Evolutionary conservation across 2,888 invertebrate species (phyloP), one percentile per base, ranked within the genome.

Genomic region (Dione juno): DNA sequence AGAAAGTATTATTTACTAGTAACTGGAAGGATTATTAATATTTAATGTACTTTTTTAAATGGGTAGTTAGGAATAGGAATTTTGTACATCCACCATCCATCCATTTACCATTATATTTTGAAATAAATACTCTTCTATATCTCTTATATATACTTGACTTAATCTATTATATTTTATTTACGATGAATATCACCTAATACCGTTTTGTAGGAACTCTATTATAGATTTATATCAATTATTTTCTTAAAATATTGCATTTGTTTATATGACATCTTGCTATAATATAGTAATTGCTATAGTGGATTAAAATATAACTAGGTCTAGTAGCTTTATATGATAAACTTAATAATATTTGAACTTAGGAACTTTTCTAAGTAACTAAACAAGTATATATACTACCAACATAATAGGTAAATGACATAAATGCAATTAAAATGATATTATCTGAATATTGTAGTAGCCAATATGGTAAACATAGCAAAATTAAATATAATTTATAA

Each of bases 281-380:
- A 19, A 41, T 14, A 58, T 21, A 57, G 16, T 11, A 58, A 3
- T 16, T 19, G 8, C 1, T 37, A 37, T 57, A 57, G 3, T 50
- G 19, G 11, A 9, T n/a, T 40, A 16, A 57, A 37, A 57, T 19
- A 16, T 37, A 50, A 37, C n/a, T 61, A 61, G 8, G 9, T 35
- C 43, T 53, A 63, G 37, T 53, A 43, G 28, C 35, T 54, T 58
- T 53, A 68, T 45, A 50, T n/a, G 50, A 68, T 64, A 59, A 48
- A 61, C 37, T 59, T 66, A 64, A 45, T 19, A 37, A 66, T 63
- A 61, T 72, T 43, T 53, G 57, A 72, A 67, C 57, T 73, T 78
- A 78, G 77, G 77, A 78, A 78, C 78, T 76, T 74, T 73, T 48
- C 45, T 37, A 68, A 63, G 76, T 37, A 64, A 40, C 19, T 50